phyloP scores from a whole-genome alignment of 2,113 vertebrate genomes.

The Melozone crissalis region DNA sequence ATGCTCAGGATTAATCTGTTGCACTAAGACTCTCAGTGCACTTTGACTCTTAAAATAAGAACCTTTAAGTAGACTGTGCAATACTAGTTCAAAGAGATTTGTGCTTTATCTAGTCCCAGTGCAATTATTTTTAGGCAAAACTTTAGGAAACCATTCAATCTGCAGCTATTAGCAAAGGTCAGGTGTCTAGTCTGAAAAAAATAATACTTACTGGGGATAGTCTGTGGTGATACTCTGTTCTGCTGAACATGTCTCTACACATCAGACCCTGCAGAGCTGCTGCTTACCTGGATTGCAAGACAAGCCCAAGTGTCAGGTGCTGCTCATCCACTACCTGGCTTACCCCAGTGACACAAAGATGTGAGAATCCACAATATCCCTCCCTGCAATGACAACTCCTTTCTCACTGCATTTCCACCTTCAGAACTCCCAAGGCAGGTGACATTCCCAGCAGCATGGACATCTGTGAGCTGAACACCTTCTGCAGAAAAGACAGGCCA shows the following conservation, averaged over 20 bases:
- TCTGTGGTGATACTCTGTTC: background rate
- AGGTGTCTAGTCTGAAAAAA: background rate
- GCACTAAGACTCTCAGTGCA: background rate
- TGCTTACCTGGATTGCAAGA: background rate
- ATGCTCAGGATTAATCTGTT: background rate
- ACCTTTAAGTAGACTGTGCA: background rate
- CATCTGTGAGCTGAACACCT: fast-evolving
- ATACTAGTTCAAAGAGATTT: background rate
- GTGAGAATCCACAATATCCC: background rate
- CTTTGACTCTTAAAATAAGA: background rate
- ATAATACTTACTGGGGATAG: fast-evolving
- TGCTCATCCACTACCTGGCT: background rate
- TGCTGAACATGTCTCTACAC: background rate
- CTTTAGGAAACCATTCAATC: background rate
- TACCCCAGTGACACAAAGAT: background rate
- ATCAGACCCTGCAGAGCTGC: background rate
- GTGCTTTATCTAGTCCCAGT: background rate
- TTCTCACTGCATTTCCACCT: background rate
- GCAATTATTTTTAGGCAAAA: background rate
- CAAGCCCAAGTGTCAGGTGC: background rate
- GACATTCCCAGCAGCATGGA: fast-evolving
- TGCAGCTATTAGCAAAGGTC: background rate
- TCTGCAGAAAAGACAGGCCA: background rate
- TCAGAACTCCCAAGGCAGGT: background rate
- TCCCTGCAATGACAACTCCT: background rate